phyloP scores from a whole-genome alignment of 1,140 invertebrate genomes.

The Dendroctonus ponderosae region DNA sequence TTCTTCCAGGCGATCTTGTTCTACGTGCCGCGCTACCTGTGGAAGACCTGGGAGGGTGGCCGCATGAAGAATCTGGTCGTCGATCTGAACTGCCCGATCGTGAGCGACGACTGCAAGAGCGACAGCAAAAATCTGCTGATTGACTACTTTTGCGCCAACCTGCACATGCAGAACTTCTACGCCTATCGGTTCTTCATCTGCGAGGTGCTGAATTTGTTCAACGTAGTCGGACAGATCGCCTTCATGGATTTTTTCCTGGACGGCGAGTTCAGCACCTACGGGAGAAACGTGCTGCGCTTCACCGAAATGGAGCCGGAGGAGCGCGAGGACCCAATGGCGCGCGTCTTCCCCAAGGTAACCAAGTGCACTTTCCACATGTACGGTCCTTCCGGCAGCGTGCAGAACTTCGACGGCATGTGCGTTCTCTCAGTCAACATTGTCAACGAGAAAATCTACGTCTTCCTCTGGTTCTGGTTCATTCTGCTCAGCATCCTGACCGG shows the following conservation, averaged over 20 bases:
- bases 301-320: constrained; percentile 86
- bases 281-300: constrained; percentile 77
- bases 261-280: constrained; percentile 84
- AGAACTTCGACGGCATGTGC: constrained; percentile 88
- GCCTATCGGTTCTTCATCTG: constrained; percentile 84
- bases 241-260: constrained; percentile 90
- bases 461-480: constrained; percentile 95
- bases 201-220: constrained; percentile 82
- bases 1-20: constrained; percentile 93
- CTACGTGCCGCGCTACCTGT: constrained; percentile 87
- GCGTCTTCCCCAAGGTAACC: constrained; percentile 86
- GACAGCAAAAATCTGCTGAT: constrained; percentile 79
- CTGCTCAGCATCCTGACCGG: constrained; percentile 75
- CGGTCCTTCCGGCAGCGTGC: constrained; percentile 83
- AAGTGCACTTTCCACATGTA: constrained; percentile 92
- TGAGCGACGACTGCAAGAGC: constrained; percentile 73
- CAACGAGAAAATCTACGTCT: constrained; percentile 95
- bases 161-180: constrained; percentile 84
- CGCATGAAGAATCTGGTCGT: constrained; percentile 83
- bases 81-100: constrained; percentile 79
- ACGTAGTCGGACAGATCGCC: constrained; percentile 87
- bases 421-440: constrained; percentile 88
- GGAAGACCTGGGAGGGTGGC: constrained; percentile 88
- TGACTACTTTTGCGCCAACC: constrained; percentile 77
- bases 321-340: constrained; percentile 79